Conservation (phyloP, 2,797 vertebrate genomes). For the Vespertilio murinus region DNA sequence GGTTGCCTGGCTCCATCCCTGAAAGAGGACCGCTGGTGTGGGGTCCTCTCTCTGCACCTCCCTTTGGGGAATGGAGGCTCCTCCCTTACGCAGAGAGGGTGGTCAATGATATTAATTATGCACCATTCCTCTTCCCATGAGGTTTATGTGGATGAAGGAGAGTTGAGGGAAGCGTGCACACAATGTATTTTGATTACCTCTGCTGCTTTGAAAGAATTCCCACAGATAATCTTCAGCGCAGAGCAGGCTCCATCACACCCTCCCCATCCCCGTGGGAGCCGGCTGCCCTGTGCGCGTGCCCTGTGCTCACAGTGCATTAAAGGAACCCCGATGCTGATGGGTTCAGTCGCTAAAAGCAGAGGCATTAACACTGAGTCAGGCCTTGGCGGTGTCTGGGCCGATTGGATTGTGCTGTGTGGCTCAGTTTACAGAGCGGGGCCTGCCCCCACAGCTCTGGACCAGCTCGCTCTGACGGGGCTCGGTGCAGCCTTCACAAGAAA, state of each 20-base stretch:
- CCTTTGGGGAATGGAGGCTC: neutral
- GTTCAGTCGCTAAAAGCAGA: neutral
- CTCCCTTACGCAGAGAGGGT: neutral
- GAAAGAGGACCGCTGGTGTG: neutral
- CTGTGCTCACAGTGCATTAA: conserved; percentile 8
- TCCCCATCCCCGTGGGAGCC: neutral
- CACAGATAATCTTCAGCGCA: neutral
- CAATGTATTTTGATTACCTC: conserved; percentile 52
- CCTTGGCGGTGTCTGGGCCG: neutral
- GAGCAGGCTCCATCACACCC: neutral
- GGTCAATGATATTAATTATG: conserved; percentile 5
- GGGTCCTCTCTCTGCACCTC: neutral
- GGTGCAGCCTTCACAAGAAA: neutral
- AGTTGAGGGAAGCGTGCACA: conserved; percentile 23
- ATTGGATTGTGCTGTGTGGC: neutral
- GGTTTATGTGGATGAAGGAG: conserved; percentile 19
- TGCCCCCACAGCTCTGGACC: neutral
- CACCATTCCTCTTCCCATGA: neutral
- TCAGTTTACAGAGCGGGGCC: neutral
- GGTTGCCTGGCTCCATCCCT: neutral
- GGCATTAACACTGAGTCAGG: neutral
- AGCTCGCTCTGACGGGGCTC: neutral
- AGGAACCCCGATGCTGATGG: neutral
- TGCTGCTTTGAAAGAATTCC: conserved; percentile 53
- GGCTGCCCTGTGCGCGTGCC: neutral